Percentiles rank a stretch among this genome's conserved stretches.
Evolutionary conservation across 2,888 invertebrate genomes (phyloP).

Genomic region (Eupithecia subfuscata): DNA sequence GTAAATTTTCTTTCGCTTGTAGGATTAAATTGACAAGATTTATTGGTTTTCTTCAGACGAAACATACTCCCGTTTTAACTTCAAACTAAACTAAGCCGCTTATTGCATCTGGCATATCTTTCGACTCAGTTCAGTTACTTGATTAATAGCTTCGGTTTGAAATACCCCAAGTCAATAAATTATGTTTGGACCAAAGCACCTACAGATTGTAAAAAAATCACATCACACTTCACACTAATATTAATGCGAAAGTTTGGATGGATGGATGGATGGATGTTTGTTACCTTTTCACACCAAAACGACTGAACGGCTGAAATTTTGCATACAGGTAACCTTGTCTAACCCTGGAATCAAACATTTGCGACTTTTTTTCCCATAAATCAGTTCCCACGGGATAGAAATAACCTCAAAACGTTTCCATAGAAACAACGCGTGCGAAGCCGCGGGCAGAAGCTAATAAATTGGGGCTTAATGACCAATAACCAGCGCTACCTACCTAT

Average conservation of each 20-base stretch:
- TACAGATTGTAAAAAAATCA: background rate
- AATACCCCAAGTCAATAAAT: constrained; percentile 11
- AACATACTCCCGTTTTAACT: constrained; percentile 48
- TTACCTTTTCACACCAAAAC: too few species aligned
- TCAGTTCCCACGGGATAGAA: too few species aligned
- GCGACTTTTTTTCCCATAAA: too few species aligned
- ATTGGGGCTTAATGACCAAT: background rate
- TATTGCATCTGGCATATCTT: constrained; percentile 41
- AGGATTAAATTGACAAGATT: constrained; percentile 63
- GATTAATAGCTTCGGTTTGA: constrained; percentile 17
- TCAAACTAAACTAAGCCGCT: constrained; percentile 48
- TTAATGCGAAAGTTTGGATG: too few species aligned
- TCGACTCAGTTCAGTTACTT: constrained; percentile 26
- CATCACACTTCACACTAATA: too few species aligned
- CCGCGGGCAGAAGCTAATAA: too few species aligned
- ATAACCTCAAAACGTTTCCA: too few species aligned
- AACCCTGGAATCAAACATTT: too few species aligned
- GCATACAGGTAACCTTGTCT: too few species aligned
- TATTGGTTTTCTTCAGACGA: constrained; percentile 52
- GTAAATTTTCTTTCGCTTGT: constrained; percentile 54
- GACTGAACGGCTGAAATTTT: too few species aligned
- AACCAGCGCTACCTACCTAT: background rate
- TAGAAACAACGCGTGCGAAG: too few species aligned
- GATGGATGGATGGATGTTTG: too few species aligned
- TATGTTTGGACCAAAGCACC: background rate